Percentiles rank a stretch among this genome's conserved stretches.
phyloP scores from a whole-genome alignment of 2,797 vertebrate genomes.

The Helostoma temminkii region DNA sequence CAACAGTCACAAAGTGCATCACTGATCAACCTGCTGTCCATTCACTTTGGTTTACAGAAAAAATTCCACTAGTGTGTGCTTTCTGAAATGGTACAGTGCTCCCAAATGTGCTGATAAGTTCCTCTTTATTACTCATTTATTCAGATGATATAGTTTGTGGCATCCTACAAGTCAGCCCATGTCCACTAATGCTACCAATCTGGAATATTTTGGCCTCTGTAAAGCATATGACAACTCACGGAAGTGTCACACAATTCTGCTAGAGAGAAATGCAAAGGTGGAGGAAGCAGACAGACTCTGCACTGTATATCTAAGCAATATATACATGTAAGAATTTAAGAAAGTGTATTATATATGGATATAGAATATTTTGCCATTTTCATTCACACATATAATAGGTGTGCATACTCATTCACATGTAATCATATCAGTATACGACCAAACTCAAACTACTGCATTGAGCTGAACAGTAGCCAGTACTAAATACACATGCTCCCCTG shows the following conservation, averaged over 20 bases:
- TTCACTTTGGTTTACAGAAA: slow-evolving; percentile 46
- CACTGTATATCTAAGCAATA: background rate
- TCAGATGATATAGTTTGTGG: slow-evolving; percentile 20
- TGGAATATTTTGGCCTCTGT: slow-evolving; percentile 68
- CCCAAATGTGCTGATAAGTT: slow-evolving; percentile 81
- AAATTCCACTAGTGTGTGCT: slow-evolving; percentile 16
- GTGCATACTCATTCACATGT: no score
- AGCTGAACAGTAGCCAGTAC: background rate
- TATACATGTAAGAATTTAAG: background rate
- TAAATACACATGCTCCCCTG: background rate
- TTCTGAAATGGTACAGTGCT: slow-evolving; percentile 66
- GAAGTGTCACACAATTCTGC: background rate
- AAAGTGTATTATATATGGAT: background rate
- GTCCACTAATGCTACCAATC: slow-evolving; percentile 32
- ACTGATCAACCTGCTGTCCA: slow-evolving; percentile 68
- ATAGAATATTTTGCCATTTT: no score
- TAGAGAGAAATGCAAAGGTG: slow-evolving; percentile 3
- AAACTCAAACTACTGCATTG: background rate
- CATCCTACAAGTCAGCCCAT: slow-evolving; percentile 5
- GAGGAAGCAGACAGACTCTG: background rate
- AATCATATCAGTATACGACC: no score
- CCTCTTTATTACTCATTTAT: slow-evolving; percentile 77
- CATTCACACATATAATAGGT: background rate
- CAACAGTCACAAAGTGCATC: slow-evolving; percentile 49
- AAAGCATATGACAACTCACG: slow-evolving; percentile 7